Percentiles rank a stretch among this genome's conserved stretches.
Conservation (phyloP, 1,140 invertebrate genomes). For the Drosophila lacteicornis region DNA sequence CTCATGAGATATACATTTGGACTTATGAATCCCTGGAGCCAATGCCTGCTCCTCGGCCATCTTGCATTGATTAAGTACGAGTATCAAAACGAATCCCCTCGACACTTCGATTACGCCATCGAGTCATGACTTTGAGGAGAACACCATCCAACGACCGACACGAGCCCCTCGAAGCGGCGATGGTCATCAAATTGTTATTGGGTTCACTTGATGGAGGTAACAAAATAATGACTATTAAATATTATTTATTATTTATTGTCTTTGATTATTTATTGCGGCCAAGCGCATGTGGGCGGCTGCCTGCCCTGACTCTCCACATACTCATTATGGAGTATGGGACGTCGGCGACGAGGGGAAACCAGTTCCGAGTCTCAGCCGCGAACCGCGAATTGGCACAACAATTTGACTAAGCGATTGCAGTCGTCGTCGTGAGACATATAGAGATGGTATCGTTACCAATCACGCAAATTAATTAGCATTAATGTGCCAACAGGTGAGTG, state of each 20-base stretch:
- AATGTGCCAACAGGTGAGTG: neutral
- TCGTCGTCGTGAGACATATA: constrained; percentile 25
- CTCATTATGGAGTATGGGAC: constrained; percentile 10
- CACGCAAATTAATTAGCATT: constrained; percentile 31
- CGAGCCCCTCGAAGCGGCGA: constrained; percentile 35
- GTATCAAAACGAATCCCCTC: constrained; percentile 3
- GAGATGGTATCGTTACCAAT: constrained; percentile 27
- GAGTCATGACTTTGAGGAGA: constrained; percentile 1
- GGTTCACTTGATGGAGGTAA: constrained; percentile 43
- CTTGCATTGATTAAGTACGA: constrained; percentile 5
- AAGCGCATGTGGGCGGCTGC: constrained; percentile 60
- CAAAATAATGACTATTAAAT: constrained; percentile 54
- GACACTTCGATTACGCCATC: constrained; percentile 34
- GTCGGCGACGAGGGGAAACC: constrained; percentile 48
- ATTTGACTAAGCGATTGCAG: constrained; percentile 66
- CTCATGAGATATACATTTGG: neutral
- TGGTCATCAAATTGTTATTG: constrained; percentile 49
- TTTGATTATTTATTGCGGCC: constrained; percentile 42
- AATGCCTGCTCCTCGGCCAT: neutral
- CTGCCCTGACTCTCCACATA: constrained; percentile 31
- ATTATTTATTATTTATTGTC: constrained; percentile 52
- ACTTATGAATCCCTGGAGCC: neutral
- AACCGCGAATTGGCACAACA: constrained; percentile 56
- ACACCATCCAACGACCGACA: constrained; percentile 20
- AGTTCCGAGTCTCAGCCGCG: constrained; percentile 54